Conservation (phyloP, 1,140 invertebrate species). For the Zaprionus ornatus region DNA sequence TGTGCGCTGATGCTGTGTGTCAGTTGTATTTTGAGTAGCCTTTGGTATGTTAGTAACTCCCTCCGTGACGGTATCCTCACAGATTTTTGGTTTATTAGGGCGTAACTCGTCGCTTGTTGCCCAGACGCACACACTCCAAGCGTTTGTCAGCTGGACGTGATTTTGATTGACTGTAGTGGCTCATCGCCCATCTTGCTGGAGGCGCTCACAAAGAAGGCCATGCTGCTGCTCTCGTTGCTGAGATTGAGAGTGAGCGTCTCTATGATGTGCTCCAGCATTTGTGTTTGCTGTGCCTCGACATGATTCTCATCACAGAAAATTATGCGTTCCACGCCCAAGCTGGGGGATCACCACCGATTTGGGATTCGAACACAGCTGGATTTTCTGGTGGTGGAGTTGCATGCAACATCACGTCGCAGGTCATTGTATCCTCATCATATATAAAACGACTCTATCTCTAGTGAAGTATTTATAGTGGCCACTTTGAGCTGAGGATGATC, state of each 20-base stretch:
- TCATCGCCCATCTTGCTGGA: constrained; percentile 38
- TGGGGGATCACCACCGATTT: constrained; percentile 79
- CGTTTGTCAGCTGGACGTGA: constrained; percentile 61
- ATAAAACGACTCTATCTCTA: constrained; percentile 64
- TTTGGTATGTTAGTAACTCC: constrained; percentile 41
- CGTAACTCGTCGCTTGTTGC: constrained; percentile 60
- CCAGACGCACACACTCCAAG: constrained; percentile 70
- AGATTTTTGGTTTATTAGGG: constrained; percentile 62
- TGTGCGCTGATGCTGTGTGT: not conserved
- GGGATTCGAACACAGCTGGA: constrained; percentile 1
- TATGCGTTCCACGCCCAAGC: constrained; percentile 83
- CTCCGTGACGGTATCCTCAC: constrained; percentile 49
- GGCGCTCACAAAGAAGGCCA: constrained; percentile 59
- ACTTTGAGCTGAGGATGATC: constrained; percentile 30
- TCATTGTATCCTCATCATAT: constrained; percentile 68
- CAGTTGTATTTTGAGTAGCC: constrained; percentile 28
- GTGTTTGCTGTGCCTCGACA: constrained; percentile 58
- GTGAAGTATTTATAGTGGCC: constrained; percentile 51
- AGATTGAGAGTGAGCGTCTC: constrained; percentile 73
- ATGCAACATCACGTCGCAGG: constrained; percentile 48
- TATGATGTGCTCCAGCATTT: constrained; percentile 74
- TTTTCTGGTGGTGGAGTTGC: constrained; percentile 29
- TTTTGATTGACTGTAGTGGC: not conserved
- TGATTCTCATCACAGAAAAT: constrained; percentile 81
- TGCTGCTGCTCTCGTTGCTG: constrained; percentile 65